Percentiles rank a stretch among this genome's conserved stretches.
These are phyloP conservation scores for Ganaspis sp. DNA, from an alignment of 1,140 invertebrate species.

Conservation along the genomic window DNA sequence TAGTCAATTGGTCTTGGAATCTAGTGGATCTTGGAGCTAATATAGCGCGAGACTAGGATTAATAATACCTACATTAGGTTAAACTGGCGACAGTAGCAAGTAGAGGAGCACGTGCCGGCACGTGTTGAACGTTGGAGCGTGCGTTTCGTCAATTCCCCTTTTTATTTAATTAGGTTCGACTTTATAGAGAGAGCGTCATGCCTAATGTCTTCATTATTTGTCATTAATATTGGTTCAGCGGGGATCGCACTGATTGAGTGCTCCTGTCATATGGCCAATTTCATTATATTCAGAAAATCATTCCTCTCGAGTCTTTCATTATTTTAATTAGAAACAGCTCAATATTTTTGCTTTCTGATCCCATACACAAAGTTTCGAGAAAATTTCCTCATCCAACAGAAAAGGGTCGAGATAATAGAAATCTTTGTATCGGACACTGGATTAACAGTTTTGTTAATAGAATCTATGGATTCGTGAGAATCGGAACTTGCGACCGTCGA, in stretches of 20 bases:
- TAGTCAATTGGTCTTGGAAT: conserved; percentile 24
- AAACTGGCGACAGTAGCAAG: conserved; percentile 21
- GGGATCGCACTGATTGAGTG: conserved; percentile 16
- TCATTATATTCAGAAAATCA: not conserved
- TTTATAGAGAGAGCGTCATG: conserved; percentile 16
- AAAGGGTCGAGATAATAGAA: too few relatives aligned
- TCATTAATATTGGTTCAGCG: conserved; percentile 27
- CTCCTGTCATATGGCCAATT: conserved; percentile 8
- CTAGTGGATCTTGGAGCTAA: conserved; percentile 27
- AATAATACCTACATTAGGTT: conserved; percentile 27
- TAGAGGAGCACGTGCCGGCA: not conserved
- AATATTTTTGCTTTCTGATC: too few relatives aligned
- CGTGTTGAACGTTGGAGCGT: conserved; percentile 1
- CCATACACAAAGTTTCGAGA: too few relatives aligned
- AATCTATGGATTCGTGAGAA: too few relatives aligned
- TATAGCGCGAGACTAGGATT: conserved; percentile 24
- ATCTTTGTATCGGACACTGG: too few relatives aligned
- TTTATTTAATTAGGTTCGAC: conserved; percentile 30
- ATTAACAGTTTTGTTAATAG: too few relatives aligned
- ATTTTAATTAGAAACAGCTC: too few relatives aligned
- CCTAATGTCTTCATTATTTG: conserved; percentile 30
- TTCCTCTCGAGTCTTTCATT: not conserved
- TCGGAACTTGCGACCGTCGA: too few relatives aligned
- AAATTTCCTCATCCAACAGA: too few relatives aligned
- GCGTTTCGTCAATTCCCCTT: conserved; percentile 11